These are phyloP conservation scores for Calliopsis andreniformis DNA, from an alignment of 1,140 invertebrate genomes.

Conservation along the genomic window DNA sequence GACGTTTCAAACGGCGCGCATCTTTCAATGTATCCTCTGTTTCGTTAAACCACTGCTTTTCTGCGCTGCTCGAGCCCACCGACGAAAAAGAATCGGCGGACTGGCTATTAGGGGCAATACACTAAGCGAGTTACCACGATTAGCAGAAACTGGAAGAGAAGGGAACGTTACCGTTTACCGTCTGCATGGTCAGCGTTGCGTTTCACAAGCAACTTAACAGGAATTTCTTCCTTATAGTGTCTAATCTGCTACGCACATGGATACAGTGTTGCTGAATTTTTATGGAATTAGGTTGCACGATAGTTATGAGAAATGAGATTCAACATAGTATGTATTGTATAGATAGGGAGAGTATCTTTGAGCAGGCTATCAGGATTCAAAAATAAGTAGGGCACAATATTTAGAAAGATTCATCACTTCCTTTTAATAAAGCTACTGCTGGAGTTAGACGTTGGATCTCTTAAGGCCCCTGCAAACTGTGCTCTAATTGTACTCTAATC, in stretches of 20 bases:
- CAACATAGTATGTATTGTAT: too few species aligned
- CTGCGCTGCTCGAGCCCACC: neutral
- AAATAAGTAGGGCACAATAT: too few species aligned
- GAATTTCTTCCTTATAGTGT: neutral
- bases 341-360: too few species aligned
- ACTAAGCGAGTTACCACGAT: constrained; percentile 52
- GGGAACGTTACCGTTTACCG: neutral
- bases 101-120: constrained; percentile 26
- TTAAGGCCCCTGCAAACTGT: too few species aligned
- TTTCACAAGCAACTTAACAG: neutral
- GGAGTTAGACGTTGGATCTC: too few species aligned
- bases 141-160: constrained; percentile 28
- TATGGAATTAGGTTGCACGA: too few species aligned
- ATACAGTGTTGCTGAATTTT: neutral
- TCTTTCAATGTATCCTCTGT: constrained; percentile 13
- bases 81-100: constrained; percentile 15
- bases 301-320: too few species aligned
- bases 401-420: too few species aligned
- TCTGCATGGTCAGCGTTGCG: neutral
- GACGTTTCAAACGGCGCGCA: constrained; percentile 20
- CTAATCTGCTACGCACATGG: too few species aligned
- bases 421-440: too few species aligned
- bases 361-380: too few species aligned
- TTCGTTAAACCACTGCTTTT: constrained; percentile 16
- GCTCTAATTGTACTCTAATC: too few species aligned